Percentiles rank a stretch among this genome's conserved stretches.
These are phyloP conservation scores for Aythya fuligula DNA, from an alignment of 2,797 vertebrate genomes.

Conservation along the genomic window DNA sequence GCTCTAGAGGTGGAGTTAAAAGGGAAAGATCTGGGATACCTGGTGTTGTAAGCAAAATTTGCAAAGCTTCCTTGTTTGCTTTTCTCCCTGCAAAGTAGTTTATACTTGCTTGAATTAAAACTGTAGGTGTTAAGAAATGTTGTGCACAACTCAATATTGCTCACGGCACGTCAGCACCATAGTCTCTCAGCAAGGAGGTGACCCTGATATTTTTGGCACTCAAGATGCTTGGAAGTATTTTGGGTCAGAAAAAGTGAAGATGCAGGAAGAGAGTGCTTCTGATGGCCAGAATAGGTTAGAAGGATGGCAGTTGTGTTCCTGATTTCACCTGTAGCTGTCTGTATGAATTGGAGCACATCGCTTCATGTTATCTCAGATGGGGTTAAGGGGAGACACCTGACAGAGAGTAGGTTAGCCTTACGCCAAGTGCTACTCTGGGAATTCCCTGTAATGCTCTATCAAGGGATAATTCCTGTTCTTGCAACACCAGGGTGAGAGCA, in stretches of 20 bases:
- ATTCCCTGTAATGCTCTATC: not conserved
- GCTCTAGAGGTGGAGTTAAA: not conserved
- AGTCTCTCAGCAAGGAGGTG: not conserved
- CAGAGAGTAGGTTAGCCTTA: not conserved
- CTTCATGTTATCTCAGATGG: not conserved
- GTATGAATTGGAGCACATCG: not conserved
- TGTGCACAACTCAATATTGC: not conserved
- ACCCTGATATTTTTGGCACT: not conserved
- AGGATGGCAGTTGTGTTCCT: not conserved
- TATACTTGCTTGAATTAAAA: not conserved
- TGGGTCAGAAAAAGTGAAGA: not conserved
- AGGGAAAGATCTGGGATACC: not conserved
- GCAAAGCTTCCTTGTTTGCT: not conserved
- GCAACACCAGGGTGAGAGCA: not conserved
- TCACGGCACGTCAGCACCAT: not conserved
- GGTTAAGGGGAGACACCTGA: not conserved
- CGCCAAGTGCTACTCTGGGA: not conserved
- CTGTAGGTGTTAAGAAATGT: not conserved
- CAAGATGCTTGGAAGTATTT: not conserved
- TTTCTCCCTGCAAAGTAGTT: not conserved
- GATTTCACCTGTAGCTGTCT: not conserved
- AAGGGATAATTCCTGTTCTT: not conserved
- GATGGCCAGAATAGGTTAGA: not conserved
- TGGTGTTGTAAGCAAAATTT: not conserved
- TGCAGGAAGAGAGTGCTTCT: not conserved